Percentiles rank a stretch among this genome's conserved stretches.
Conservation (phyloP, 2,797 vertebrate genomes). For the Lagodon rhomboides region DNA sequence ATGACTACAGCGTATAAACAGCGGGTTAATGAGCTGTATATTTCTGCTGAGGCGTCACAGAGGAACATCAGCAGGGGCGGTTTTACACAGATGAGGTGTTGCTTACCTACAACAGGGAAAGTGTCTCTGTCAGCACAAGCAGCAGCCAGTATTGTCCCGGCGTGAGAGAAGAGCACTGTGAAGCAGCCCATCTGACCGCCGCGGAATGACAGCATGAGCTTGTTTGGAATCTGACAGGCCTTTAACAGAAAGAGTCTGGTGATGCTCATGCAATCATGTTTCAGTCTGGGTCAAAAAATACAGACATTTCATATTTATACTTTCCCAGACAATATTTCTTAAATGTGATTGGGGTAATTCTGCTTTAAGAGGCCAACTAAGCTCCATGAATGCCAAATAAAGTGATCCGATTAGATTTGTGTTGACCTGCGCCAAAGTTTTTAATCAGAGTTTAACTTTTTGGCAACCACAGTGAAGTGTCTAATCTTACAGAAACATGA, state of each 20-base stretch:
- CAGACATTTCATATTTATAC: not conserved
- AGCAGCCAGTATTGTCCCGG: constrained; percentile 91
- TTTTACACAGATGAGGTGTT: constrained; percentile 1
- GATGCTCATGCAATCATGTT: no score
- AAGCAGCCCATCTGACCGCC: constrained; percentile 95
- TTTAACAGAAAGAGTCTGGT: constrained; percentile 65
- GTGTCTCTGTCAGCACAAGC: constrained; percentile 94
- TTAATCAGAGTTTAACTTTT: no score
- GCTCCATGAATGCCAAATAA: no score
- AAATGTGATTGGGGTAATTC: no score
- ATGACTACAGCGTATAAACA: not conserved
- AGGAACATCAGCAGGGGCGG: constrained; percentile 3
- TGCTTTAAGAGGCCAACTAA: no score
- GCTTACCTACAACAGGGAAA: constrained; percentile 93
- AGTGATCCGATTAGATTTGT: no score
- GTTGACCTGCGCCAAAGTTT: no score
- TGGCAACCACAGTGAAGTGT: no score
- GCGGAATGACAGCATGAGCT: constrained; percentile 89
- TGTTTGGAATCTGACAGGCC: constrained; percentile 97
- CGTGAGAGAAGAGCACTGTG: constrained; percentile 91
- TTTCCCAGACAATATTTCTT: not conserved
- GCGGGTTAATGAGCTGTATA: constrained; percentile 1
- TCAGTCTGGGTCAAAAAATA: not conserved
- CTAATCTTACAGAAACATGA: no score
- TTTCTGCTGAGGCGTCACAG: constrained; percentile 11